phyloP scores from a whole-genome alignment of 2,113 vertebrate species.

The Manacus vitellinus region DNA sequence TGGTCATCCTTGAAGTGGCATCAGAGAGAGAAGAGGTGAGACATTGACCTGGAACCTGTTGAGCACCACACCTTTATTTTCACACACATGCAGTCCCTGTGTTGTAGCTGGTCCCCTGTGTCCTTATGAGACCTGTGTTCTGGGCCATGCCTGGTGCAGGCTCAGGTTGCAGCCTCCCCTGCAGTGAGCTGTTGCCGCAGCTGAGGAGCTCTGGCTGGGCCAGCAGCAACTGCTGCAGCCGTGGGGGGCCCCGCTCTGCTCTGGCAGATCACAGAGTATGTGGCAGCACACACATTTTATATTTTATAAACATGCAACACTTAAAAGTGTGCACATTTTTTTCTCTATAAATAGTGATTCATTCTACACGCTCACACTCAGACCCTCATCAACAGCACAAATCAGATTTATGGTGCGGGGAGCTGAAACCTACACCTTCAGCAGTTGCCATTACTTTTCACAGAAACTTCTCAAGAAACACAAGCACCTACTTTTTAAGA shows the following conservation, averaged over 20 bases:
- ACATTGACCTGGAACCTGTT: background rate
- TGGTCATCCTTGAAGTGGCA: background rate
- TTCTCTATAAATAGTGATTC: background rate
- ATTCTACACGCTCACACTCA: background rate
- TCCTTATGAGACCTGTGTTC: background rate
- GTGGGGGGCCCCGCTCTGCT: background rate
- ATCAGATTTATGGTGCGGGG: background rate
- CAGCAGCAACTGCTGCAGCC: background rate
- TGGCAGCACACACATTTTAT: accelerated
- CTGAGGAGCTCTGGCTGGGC: background rate
- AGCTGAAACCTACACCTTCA: background rate
- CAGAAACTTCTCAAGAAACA: background rate
- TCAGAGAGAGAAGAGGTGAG: background rate
- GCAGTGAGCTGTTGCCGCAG: background rate
- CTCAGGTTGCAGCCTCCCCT: background rate
- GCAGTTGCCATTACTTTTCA: background rate
- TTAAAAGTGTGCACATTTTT: background rate
- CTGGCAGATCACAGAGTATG: background rate
- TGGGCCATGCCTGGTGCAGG: accelerated
- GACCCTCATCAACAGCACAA: background rate
- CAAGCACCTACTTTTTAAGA: background rate
- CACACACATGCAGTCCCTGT: accelerated
- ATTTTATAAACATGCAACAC: background rate
- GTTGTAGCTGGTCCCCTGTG: background rate
- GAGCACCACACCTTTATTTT: background rate